Conservation (phyloP, 2,797 vertebrate species). For the Etheostoma nigrum region DNA sequence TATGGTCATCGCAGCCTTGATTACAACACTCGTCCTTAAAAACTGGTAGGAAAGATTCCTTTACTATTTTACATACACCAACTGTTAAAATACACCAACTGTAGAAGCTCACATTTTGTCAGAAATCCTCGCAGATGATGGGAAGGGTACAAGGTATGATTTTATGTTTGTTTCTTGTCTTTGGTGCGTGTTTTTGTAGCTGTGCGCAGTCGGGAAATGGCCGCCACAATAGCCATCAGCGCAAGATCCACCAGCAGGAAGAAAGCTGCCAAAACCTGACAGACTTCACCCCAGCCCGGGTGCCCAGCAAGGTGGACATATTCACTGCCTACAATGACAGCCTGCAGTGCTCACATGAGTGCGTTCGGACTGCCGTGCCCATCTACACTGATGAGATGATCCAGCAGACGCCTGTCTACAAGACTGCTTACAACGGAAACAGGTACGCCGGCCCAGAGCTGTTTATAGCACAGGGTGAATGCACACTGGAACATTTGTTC, state of each 20-base stretch:
- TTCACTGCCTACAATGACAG: slow-evolving; percentile 99
- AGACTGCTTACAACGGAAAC: slow-evolving; percentile 96
- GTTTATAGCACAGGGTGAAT: slow-evolving; percentile 5
- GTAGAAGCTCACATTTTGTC: too few species aligned
- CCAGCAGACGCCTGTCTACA: slow-evolving; percentile 93
- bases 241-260: slow-evolving; percentile 97
- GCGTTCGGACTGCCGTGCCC: slow-evolving; percentile 91
- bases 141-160: slow-evolving; percentile 84
- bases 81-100: too few species aligned
- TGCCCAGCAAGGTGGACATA: slow-evolving; percentile 97
- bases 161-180: slow-evolving; percentile 88
- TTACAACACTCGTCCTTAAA: slow-evolving; percentile 99
- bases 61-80: slow-evolving; percentile 54
- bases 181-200: slow-evolving; percentile 92
- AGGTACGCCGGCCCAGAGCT: slow-evolving; percentile 82
- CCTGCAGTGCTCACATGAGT: slow-evolving; percentile 98
- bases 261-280: slow-evolving; percentile 99
- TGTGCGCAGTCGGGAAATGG: slow-evolving; percentile 95
- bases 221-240: slow-evolving; percentile 95
- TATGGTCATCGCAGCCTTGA: slow-evolving; percentile 99
- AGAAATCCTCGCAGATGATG: background rate
- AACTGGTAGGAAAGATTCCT: slow-evolving; percentile 97
- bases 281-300: slow-evolving; percentile 94
- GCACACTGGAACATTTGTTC: background rate
- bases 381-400: slow-evolving; percentile 94